These are phyloP conservation scores for Cheilinus undulatus DNA, from an alignment of 2,113 vertebrate species.

Conservation along the genomic window DNA sequence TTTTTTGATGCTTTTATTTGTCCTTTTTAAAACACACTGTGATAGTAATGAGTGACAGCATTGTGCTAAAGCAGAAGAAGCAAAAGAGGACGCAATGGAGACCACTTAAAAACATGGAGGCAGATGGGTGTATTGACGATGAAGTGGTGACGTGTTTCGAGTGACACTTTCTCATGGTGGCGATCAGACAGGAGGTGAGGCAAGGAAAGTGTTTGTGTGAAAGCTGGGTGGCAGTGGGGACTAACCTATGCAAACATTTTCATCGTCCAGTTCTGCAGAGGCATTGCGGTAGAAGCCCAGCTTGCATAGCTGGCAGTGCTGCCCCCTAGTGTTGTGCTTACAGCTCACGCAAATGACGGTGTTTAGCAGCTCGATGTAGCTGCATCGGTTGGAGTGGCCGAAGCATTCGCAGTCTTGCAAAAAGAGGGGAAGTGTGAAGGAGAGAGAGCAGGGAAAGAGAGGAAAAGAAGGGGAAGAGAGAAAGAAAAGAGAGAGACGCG, in stretches of 20 bases:
- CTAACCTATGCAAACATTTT: slow-evolving; percentile 99
- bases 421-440: slow-evolving; percentile 71
- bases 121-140: slow-evolving; percentile 19
- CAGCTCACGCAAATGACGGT: slow-evolving; percentile 99
- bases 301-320: slow-evolving; percentile 99
- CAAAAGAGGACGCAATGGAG: slow-evolving; percentile 36
- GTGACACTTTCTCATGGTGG: slow-evolving; percentile 42
- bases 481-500: slow-evolving; percentile 65
- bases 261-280: slow-evolving; percentile 97
- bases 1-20: too few relatives aligned
- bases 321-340: slow-evolving; percentile 99
- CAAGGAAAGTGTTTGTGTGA: slow-evolving; percentile 41
- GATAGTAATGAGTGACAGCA: slow-evolving; percentile 7
- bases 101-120: slow-evolving; percentile 36
- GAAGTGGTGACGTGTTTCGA: slow-evolving; percentile 25
- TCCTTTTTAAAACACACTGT: neutral
- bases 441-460: slow-evolving; percentile 73
- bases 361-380: slow-evolving; percentile 99
- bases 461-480: slow-evolving; percentile 38
- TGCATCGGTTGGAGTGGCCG: slow-evolving; percentile 99
- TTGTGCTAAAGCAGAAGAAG: slow-evolving; percentile 28
- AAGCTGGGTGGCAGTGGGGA: slow-evolving; percentile 74
- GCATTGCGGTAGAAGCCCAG: slow-evolving; percentile 99
- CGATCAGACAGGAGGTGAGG: slow-evolving; percentile 51
- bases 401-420: slow-evolving; percentile 99